Evolutionary conservation across 2,113 vertebrate genomes (phyloP), one percentile per base, ranked within the genome.

Genomic region (Elachura formosa): DNA sequence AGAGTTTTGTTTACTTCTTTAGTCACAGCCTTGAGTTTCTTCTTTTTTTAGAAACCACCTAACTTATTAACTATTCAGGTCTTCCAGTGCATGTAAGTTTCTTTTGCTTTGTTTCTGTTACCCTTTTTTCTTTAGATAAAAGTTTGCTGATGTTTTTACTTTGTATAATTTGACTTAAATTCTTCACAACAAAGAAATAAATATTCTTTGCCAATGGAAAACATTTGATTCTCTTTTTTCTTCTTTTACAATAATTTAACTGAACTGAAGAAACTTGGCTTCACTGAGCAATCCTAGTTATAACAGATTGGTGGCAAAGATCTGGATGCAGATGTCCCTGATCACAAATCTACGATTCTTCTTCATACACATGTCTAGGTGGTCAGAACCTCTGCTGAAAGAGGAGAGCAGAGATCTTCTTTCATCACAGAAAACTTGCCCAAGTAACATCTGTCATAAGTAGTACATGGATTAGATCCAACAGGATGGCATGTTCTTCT

Each of bases 21-120:
- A 87, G 71, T 67, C 67, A 96, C 28, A 83, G 76, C 91, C 72
- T 96, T 72, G 79, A 92, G 84, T 68, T 56, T 26, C 58, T 84
- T 93, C 75, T 91, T 72, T 95, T 97, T 93, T 83, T 73, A 83
- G 90, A 92, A 89, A 55, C 22, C 33, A 80, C 51, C 13, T 73
- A 36, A 38, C 38, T 24, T 74, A 9, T 58, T 85, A 79, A 73
- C 22, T 38, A 3, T 71, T 87, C 33, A 55, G 34, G 56, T 87
- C 11, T 24, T 49, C 77, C 28, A 34, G n/a, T 54, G 16, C 12
- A 29, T 4, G 1, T 73, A 33, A 3, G 1, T 36, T 59, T 38
- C 34, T 71, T 91, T 78, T 56, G 8, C 14, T 51, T 68, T 89
- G 21, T 75, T 89, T 83, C 63, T 75, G 11, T 66, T 81, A n/a